Evolutionary conservation across 2,888 invertebrate species (phyloP), one percentile per base, ranked within the genome.

Genomic region (Cataglyphis rosenhaueri): DNA sequence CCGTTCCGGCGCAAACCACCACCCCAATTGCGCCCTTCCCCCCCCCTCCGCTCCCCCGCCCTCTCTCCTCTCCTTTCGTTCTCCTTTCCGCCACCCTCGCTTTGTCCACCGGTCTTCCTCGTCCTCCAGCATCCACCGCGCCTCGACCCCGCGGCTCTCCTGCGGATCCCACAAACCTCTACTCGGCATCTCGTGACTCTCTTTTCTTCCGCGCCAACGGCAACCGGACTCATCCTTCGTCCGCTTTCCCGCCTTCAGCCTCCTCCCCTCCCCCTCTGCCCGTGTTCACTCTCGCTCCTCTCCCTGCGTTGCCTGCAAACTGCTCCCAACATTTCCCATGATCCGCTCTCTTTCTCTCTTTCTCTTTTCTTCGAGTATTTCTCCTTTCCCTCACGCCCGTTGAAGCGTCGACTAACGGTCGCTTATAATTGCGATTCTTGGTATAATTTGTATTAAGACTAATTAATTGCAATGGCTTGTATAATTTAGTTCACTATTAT

Each of bases 401-500:
- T 55, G 48, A 41, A 57, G 74, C 66, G 62, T 44, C 55, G 55
- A 79, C 84, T 81, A 87, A 86, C 89, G 89, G 87, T 91, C 90
- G 86, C 86, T 92, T 93, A 91, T 94, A 93, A 94, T 94, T 94
- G 90, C 93, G 85, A 93, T 93, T 92, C 92, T 90, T 92, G 90
- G 91, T 91, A 94, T 94, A 93, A 94, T 94, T 94, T 93, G 94
- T 93, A 93, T 93, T 93, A 92, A 93, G 93, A 91, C 93, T 94
- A 94, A 94, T 94, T 94, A 94, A 94, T 94, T 92, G 94, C 93
- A 92, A 92, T 92, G 92, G 92, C 90, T 91, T 90, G 92, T 92
- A 92, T 93, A 93, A 94, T 93, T 93, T 88, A 86, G 87, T 91
- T 92, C 85, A 76, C 75, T 62, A 70, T 81, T 76, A 55, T 84